Evolutionary conservation across 2,113 vertebrate species (phyloP).

Genomic region (Mirounga angustirostris): DNA sequence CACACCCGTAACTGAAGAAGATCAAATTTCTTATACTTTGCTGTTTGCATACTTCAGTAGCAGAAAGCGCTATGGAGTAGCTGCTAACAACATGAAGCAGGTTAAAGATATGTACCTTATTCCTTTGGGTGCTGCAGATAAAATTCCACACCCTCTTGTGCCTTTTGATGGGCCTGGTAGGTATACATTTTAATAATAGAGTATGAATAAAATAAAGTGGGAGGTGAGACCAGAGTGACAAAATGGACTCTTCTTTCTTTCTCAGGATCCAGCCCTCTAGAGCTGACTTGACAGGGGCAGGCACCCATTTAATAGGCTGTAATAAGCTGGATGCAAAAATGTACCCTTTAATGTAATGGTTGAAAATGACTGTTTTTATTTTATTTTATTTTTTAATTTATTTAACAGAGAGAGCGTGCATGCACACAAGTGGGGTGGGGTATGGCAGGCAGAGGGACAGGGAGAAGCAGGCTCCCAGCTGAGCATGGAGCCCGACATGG

Average conservation of each 20-base stretch:
- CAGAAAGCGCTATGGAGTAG: conserved; percentile 97
- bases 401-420: background rate
- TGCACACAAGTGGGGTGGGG: too few relatives aligned
- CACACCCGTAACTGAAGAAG: conserved; percentile 97
- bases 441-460: too few relatives aligned
- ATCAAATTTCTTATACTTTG: conserved; percentile 97
- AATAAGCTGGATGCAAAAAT: background rate
- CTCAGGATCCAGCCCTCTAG: background rate
- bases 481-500: background rate
- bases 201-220: background rate
- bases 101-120: conserved; percentile 99
- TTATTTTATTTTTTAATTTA: background rate
- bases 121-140: conserved; percentile 95
- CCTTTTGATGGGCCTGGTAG: conserved; percentile 99
- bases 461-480: background rate
- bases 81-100: conserved; percentile 97
- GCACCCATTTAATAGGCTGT: background rate
- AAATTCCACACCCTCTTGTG: conserved; percentile 98
- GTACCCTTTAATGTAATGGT: background rate
- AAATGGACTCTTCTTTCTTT: background rate
- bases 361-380: conserved; percentile 34
- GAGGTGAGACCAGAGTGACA: background rate
- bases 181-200: conserved; percentile 64
- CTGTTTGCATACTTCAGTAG: conserved; percentile 99
- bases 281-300: background rate